Evolutionary conservation across 2,797 vertebrate genomes (phyloP).

Genomic region (Vireo griseus): DNA sequence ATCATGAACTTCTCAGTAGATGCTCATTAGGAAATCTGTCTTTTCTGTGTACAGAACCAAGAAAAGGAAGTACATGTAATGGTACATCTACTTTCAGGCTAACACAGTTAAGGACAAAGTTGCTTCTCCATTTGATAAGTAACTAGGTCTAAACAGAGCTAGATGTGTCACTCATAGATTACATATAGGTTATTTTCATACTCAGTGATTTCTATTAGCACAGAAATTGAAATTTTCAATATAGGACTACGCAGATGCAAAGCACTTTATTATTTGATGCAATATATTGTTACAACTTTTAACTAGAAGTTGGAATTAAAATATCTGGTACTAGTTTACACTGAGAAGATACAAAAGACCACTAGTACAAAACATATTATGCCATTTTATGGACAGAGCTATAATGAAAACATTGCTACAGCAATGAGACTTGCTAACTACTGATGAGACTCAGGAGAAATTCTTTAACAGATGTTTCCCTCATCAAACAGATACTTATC

Average conservation of each 20-base stretch:
- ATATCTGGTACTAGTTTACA: neutral
- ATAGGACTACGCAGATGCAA: neutral
- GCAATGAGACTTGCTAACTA: conserved; percentile 45
- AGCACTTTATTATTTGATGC: neutral
- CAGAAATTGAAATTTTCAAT: neutral
- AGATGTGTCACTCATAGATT: neutral
- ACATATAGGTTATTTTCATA: neutral
- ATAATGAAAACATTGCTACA: conserved; percentile 56
- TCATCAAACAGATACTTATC: conserved; percentile 68
- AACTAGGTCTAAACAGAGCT: neutral
- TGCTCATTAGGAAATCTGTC: neutral
- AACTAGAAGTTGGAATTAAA: neutral
- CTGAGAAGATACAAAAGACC: conserved; percentile 29
- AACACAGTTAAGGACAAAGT: neutral
- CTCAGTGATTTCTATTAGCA: neutral
- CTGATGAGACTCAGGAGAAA: conserved; percentile 68
- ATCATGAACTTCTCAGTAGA: neutral
- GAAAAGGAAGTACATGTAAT: neutral
- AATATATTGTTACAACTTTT: neutral
- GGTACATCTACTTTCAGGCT: neutral
- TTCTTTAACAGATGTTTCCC: conserved; percentile 72
- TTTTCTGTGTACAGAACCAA: neutral
- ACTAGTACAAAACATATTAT: neutral
- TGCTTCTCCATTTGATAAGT: neutral
- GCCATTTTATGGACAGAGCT: conserved; percentile 30